Percentiles rank a stretch among this genome's conserved stretches.
phyloP scores from a whole-genome alignment of 2,113 vertebrate species.

The Myiozetetes cayanensis region DNA sequence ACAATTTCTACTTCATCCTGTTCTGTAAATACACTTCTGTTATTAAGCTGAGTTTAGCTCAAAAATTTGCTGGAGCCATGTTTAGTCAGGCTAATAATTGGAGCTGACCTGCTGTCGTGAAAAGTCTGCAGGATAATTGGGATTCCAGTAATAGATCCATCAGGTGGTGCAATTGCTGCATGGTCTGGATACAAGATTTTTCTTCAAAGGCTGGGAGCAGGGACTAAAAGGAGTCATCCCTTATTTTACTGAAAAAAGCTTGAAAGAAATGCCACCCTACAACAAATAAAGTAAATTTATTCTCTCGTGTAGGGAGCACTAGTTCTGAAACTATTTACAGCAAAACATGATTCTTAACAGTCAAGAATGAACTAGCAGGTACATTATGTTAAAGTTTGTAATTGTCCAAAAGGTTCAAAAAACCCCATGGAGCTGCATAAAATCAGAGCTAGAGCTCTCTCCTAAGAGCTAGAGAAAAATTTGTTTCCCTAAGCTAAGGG shows the following conservation, averaged over 20 bases:
- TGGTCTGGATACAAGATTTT: neutral
- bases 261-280: neutral
- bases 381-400: neutral
- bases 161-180: constrained; percentile 63
- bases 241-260: neutral
- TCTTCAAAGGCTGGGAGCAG: neutral
- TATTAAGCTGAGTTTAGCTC: neutral
- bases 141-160: constrained; percentile 25
- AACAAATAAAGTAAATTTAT: neutral
- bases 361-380: neutral
- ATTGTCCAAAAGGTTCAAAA: neutral
- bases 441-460: neutral
- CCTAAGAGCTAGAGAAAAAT: neutral
- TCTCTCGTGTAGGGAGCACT: neutral
- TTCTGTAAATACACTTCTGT: neutral
- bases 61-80: neutral
- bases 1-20: neutral
- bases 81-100: neutral
- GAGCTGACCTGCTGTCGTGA: neutral
- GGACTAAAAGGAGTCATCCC: neutral
- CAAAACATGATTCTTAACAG: neutral
- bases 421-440: neutral
- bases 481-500: neutral
- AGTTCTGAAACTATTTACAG: neutral
- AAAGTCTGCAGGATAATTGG: neutral